Evolutionary conservation across 2,888 invertebrate species (phyloP), one percentile per base, ranked within the genome.

Genomic region (Agrochola macilenta): DNA sequence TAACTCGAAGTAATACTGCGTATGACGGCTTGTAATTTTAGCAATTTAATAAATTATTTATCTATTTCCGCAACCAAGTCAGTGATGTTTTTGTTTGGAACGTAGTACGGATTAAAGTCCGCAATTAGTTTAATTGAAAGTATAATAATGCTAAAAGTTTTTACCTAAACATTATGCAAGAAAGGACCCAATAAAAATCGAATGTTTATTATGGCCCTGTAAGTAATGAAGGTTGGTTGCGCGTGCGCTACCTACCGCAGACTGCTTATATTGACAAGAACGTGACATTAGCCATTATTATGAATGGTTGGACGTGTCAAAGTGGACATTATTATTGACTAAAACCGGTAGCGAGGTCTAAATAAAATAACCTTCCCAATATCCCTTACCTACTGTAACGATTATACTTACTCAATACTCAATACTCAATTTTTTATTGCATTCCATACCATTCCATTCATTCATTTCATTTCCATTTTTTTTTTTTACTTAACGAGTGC

Each of bases 171-270:
- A 30, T 58, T 64, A 74, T 39, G 20, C 26, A 60, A 64, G 54
- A 43, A 39, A 58, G 2, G 23, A 39, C 12, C 23, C 52, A 54
- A 68, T 58, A 58, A 70, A 65, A 63, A 14, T 46, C 0, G 11
- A 77, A 81, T 63, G 57, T 54, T 52, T 76, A 35, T 23, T 23
- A 35, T 68, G 69, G 4, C 78, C 74, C 78, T 69, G 73, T 64
- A 30, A 35, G 26, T 30, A 63, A 54, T 58, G 26, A 66, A 43
- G 61, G 57, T 58, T 66, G 39, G 57, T 58, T 61, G 82, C 61
- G 69, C 78, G 61, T 70, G 78, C 66, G 43, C 35, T 14, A 78
- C 70, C 78, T 82, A 78, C 82, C 78, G 74, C 78, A 82, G 78
- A 39, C 46, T 70, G 35, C 30, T 77, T 43, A 69, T 52, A 70